Percentiles rank a stretch among this genome's conserved stretches.
Evolutionary conservation across 2,113 vertebrate genomes (phyloP).

Genomic region (Xenus cinereus): DNA sequence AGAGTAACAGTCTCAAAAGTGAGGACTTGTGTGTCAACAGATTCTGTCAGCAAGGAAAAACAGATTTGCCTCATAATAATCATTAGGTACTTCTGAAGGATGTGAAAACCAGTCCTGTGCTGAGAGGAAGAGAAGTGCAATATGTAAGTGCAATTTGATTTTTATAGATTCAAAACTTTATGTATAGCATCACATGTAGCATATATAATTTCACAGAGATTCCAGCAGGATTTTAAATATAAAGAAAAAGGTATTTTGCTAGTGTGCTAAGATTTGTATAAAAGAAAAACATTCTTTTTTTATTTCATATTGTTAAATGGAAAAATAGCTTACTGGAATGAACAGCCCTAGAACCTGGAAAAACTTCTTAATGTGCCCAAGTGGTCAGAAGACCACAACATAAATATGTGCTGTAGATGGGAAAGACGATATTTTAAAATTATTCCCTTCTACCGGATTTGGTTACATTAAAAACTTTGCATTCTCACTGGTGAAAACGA

Average conservation of each 20-base stretch:
- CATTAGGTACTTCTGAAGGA: not conserved
- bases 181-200: not conserved
- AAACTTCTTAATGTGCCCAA: not conserved
- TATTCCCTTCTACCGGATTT: not conserved
- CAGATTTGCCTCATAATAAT: not conserved
- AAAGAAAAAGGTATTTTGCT: not conserved
- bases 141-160: not conserved
- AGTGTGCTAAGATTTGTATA: not conserved
- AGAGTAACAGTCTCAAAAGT: not conserved
- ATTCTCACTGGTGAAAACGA: not conserved
- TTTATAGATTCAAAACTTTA: not conserved
- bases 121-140: not conserved
- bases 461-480: not conserved
- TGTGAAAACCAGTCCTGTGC: not conserved
- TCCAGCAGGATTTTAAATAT: not conserved
- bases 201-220: not conserved
- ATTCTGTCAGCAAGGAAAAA: constrained; percentile 22
- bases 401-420: not conserved
- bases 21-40: constrained; percentile 6
- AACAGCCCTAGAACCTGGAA: not conserved
- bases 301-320: not conserved
- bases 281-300: not conserved
- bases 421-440: not conserved
- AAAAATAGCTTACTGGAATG: constrained; percentile 1
- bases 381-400: constrained; percentile 4